Conservation (phyloP, 2,797 vertebrate genomes). For the Zonotrichia albicollis region DNA sequence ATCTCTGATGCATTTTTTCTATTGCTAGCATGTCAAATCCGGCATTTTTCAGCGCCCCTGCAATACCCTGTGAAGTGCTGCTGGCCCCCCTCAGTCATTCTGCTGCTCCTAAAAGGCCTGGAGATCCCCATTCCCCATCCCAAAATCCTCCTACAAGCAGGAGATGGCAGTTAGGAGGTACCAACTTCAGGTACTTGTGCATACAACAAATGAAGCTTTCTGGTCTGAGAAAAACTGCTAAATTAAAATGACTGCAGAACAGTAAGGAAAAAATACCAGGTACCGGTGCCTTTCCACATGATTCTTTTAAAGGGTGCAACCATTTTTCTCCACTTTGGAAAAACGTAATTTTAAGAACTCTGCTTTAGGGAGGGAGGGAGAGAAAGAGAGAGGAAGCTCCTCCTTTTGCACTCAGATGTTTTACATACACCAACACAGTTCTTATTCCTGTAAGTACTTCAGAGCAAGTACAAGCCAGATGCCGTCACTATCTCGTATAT, state of each 20-base stretch:
- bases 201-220: no score
- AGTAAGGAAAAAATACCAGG: not conserved
- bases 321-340: not conserved
- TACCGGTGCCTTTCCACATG: not conserved
- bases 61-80: not conserved
- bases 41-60: not conserved
- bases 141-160: accelerated
- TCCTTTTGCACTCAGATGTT: not conserved
- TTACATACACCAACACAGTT: accelerated
- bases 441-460: not conserved
- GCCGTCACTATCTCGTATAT: accelerated
- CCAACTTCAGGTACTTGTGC: not conserved
- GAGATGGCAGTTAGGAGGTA: not conserved
- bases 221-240: not conserved
- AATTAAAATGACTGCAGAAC: not conserved
- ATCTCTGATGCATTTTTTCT: not conserved
- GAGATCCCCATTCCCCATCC: not conserved
- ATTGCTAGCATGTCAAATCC: not conserved
- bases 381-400: not conserved
- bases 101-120: not conserved
- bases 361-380: not conserved
- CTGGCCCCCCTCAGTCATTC: not conserved
- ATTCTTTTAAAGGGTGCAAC: not conserved
- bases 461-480: not conserved
- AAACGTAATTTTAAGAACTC: not conserved